A percentile compares a stretch with the other conserved stretches of the same genome.
These are phyloP conservation scores for Tyrannus savana DNA, from an alignment of 2,113 vertebrate species.

Conservation along the genomic window DNA sequence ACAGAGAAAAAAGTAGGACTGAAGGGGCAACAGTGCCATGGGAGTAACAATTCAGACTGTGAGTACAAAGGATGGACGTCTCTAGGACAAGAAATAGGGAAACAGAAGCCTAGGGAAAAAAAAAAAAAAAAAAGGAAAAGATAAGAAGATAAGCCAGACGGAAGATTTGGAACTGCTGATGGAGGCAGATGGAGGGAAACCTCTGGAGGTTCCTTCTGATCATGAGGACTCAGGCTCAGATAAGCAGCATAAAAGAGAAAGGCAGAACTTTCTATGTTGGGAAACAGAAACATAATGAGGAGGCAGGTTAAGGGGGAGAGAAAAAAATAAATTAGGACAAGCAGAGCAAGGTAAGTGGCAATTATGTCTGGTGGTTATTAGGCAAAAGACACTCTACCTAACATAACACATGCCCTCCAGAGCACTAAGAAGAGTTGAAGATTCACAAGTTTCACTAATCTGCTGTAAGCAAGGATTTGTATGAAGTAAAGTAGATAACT, in stretches of 20 bases:
- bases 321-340: not conserved
- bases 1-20: not conserved
- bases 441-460: not conserved
- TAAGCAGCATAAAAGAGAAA: constrained; percentile 22
- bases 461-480: not conserved
- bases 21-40: not conserved
- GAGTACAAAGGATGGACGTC: not conserved
- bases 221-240: not conserved
- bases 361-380: not conserved
- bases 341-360: not conserved
- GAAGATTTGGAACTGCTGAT: constrained; percentile 26
- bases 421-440: not conserved
- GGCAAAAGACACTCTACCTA: not conserved
- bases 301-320: not conserved
- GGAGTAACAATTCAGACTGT: not conserved
- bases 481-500: not conserved
- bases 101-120: not conserved
- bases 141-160: constrained; percentile 8
- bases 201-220: constrained; percentile 27
- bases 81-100: not conserved
- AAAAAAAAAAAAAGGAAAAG: not conserved
- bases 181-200: constrained; percentile 38
- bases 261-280: not conserved
- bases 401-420: not conserved
- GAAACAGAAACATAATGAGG: constrained; percentile 1